Evolutionary conservation across 2,113 vertebrate species (phyloP), one percentile per base, ranked within the genome.

Genomic region (Pachypanchax playfairii): DNA sequence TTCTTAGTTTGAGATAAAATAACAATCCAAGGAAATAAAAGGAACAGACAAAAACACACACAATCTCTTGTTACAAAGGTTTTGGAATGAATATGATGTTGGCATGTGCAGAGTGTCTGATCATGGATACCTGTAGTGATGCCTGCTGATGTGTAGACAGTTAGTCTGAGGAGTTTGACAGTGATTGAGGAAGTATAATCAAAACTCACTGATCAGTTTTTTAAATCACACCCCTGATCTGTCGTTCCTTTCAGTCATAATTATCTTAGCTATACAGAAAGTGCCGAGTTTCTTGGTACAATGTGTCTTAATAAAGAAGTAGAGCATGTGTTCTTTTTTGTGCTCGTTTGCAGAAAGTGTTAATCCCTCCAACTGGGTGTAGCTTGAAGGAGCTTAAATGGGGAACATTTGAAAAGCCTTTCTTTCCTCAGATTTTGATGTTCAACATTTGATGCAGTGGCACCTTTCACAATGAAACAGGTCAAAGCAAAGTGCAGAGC

Each of bases 401-500:
- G 17, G 18, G 18, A 20, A 4, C 13, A 18, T 64, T 72, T 44
- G 54, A 77, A 75, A 75, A 54, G 13, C 46, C 9, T 48, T 57
- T 55, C 25, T 44, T 49, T 20, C 11, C 22, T 57, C 26, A 7
- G 65, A 6, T 41, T 59, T 15, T 6, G 18, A 60, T 53, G 65
- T 65, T 75, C 36, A 60, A 38, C 65, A 38, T 47, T 46, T 73
- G 78, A 66, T 65, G 57, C 59, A 0, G 72, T 38, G 67, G 41
- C 77, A 69, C 59, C 18, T 65, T 49, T 61, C 64, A 84, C 57
- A 78, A 67, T 69, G 60, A 48, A 54, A 38, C 50, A 13, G 25
- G 71, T 65, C 48, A 55, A 51, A 43, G 58, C 39, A 62, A 76
- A 75, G 68, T 83, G 70, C 82, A 36, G 39, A 74, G 42, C 63